Conservation (phyloP, 2,113 vertebrate species). For the Hydrochoerus hydrochaeris region DNA sequence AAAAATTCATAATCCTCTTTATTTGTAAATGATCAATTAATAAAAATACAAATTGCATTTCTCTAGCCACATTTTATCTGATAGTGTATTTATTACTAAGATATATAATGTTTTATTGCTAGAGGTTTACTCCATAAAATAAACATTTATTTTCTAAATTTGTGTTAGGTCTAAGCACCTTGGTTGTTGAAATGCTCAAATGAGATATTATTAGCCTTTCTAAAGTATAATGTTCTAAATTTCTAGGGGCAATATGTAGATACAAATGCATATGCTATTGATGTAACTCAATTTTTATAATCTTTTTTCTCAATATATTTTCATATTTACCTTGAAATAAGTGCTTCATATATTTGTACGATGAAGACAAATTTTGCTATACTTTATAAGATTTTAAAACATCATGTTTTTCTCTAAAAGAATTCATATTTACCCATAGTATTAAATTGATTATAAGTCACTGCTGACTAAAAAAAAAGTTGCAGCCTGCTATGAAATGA, state of each 20-base stretch:
- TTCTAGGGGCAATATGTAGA: neutral
- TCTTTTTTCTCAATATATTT: slow-evolving; percentile 22
- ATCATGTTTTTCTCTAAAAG: slow-evolving; percentile 22
- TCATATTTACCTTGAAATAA: neutral
- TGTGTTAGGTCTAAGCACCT: neutral
- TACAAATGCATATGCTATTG: neutral
- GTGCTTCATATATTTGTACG: neutral
- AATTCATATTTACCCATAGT: slow-evolving; percentile 41
- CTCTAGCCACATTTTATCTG: neutral
- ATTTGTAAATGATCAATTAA: neutral
- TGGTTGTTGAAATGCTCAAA: neutral
- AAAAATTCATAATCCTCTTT: neutral
- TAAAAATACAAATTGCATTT: neutral
- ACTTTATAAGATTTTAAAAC: slow-evolving; percentile 6
- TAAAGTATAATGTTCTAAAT: neutral
- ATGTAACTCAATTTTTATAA: slow-evolving; percentile 44
- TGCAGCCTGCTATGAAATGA: slow-evolving; percentile 14
- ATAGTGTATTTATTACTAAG: neutral
- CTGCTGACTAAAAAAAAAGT: slow-evolving; percentile 56
- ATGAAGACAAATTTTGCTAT: neutral
- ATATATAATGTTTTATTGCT: neutral
- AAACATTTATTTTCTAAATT: neutral
- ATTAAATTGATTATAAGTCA: slow-evolving; percentile 47
- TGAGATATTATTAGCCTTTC: neutral
- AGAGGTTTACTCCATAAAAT: neutral